Percentiles rank a stretch among this genome's conserved stretches.
Evolutionary conservation across 2,113 vertebrate species (phyloP).

Genomic region (Rhadina sibilatrix): DNA sequence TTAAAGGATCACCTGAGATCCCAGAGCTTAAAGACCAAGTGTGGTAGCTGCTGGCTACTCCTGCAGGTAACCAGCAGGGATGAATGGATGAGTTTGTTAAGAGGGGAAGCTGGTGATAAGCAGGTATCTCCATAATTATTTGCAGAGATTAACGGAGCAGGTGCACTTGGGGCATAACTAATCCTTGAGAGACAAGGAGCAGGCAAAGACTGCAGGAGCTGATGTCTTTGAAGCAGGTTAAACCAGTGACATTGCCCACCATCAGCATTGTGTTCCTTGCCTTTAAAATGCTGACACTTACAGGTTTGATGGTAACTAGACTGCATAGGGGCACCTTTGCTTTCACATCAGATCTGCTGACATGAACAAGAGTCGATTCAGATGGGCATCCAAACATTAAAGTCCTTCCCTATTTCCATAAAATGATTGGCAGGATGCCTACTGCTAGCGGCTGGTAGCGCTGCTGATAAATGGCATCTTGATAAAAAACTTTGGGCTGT

Average conservation of each 20-base stretch:
- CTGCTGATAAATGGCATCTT: slow-evolving; percentile 45
- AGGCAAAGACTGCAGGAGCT: neutral
- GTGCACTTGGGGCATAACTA: neutral
- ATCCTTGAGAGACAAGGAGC: slow-evolving; percentile 41
- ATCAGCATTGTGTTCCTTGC: slow-evolving; percentile 55
- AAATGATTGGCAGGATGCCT: slow-evolving; percentile 64
- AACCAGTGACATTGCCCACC: slow-evolving; percentile 65
- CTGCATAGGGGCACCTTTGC: slow-evolving; percentile 73
- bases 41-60: neutral
- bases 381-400: slow-evolving; percentile 62
- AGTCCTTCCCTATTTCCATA: slow-evolving; percentile 67
- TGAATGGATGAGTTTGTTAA: neutral
- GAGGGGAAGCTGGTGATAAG: neutral
- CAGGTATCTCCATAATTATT: slow-evolving; percentile 1
- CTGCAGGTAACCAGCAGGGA: neutral
- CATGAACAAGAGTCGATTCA: slow-evolving; percentile 65
- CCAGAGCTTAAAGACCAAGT: neutral
- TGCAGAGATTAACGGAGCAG: slow-evolving; percentile 25
- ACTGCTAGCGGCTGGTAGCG: neutral
- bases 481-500: slow-evolving; percentile 54
- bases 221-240: slow-evolving; percentile 61
- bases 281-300: slow-evolving; percentile 61
- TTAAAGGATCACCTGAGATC: rapidly evolving
- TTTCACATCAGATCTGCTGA: slow-evolving; percentile 77
- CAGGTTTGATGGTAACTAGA: slow-evolving; percentile 54